These are phyloP conservation scores for Neoarius graeffei DNA, from an alignment of 2,113 vertebrate species.

Conservation along the genomic window DNA sequence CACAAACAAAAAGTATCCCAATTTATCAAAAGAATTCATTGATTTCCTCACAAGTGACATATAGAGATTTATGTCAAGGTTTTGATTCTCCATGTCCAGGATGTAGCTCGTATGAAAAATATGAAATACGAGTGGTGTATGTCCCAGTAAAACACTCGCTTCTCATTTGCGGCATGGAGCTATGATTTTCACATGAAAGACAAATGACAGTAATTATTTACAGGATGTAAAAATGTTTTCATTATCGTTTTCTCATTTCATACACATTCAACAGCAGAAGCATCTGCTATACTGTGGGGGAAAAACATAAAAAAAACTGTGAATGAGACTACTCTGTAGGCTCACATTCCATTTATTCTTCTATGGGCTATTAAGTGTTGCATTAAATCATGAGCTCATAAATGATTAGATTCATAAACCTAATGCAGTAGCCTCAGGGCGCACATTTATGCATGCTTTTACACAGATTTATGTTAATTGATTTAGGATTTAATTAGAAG, in stretches of 20 bases:
- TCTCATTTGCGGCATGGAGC: too few relatives aligned
- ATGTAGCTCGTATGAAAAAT: too few relatives aligned
- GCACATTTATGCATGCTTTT: background rate
- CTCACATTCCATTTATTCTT: background rate
- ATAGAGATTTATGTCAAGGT: too few relatives aligned
- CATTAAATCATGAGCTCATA: conserved; percentile 9
- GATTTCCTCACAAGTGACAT: too few relatives aligned
- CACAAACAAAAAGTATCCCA: too few relatives aligned
- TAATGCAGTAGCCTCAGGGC: conserved; percentile 4
- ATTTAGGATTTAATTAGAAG: conserved; percentile 31
- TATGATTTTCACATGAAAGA: too few relatives aligned
- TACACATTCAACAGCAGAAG: background rate
- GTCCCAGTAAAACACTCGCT: too few relatives aligned
- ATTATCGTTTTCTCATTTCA: background rate
- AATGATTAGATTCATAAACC: conserved; percentile 10
- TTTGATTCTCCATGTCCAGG: too few relatives aligned
- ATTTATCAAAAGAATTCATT: too few relatives aligned
- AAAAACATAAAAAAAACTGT: background rate
- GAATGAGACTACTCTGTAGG: background rate
- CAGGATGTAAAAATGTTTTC: background rate
- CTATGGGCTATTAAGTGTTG: background rate
- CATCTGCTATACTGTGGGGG: background rate
- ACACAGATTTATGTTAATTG: conserved; percentile 19
- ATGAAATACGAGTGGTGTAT: too few relatives aligned
- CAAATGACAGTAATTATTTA: too few relatives aligned